Evolutionary conservation across 2,888 invertebrate genomes (phyloP), one percentile per base, ranked within the genome.

Genomic region (Blastobasis lacticolella): DNA sequence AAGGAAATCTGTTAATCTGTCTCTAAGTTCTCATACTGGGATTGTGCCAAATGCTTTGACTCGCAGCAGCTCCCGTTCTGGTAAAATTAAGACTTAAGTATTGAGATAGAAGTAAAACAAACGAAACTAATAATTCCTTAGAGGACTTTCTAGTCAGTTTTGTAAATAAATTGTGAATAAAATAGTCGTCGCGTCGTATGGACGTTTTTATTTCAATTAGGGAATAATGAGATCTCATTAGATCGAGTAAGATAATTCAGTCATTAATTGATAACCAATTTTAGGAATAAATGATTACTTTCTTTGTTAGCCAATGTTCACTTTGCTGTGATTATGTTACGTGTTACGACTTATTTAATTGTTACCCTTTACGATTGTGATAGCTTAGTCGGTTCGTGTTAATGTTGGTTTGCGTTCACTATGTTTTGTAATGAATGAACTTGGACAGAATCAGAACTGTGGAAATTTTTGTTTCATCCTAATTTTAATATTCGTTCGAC

Each of bases 271-370:
- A 81, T 84, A 85, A 82, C 80, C 81, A 72, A 81, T 78, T 80
- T 81, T 85, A 85, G 84, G 73, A 62, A 75, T 86, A 84, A 75
- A 70, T 74, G 74, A 69, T 75, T 69, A 81, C 68, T 78, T 87
- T 85, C 73, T 86, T 86, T 87, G 87, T 87, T 88, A 88, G 88
- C 83, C 82, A 86, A 87, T 87, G 81, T 87, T 85, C 86, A 81
- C 83, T 80, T 69, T 64, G 83, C 85, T 88, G 87, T 88, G 86
- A 87, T 88, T 87, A 80, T 79, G 86, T 88, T 88, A 87, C 78
- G 62, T 86, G 86, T 88, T 87, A 76, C 55, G 55, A 69, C 65
- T 80, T 79, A 82, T 81, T 83, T 82, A 23, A 78, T 87, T 87
- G 88, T 88, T 88, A 82, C 70, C 50, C 76, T 71, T 73, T 73